Evolutionary conservation across 2,113 vertebrate genomes (phyloP).

Genomic region (Callipepla squamata): DNA sequence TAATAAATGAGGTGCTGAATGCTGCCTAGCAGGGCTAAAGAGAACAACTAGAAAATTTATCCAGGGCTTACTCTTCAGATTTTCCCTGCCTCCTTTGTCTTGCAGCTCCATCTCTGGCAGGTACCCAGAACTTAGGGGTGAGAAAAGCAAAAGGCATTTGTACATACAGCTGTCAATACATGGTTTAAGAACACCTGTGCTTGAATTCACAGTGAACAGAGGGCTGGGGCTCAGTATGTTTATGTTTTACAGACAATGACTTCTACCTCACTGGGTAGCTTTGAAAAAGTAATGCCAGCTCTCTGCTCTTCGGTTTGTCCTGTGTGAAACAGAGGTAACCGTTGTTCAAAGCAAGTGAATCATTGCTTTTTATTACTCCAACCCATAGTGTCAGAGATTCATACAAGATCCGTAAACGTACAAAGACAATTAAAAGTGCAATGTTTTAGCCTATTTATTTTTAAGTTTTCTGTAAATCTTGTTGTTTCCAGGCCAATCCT

Average conservation of each 20-base stretch:
- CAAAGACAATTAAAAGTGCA: neutral
- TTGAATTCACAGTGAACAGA: neutral
- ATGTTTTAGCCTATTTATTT: neutral
- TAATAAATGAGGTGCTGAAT: neutral
- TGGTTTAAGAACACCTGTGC: neutral
- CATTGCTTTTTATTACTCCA: neutral
- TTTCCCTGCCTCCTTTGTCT: neutral
- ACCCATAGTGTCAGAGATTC: neutral
- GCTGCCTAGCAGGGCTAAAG: neutral
- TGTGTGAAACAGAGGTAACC: neutral
- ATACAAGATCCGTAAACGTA: neutral
- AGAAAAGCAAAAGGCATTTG: neutral
- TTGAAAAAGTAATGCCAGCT: neutral
- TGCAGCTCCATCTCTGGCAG: accelerated
- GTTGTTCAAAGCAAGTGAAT: neutral
- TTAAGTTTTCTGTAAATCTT: neutral
- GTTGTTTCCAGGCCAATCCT: neutral
- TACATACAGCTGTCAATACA: neutral
- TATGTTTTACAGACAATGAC: neutral
- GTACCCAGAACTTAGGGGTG: neutral
- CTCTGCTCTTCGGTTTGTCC: neutral
- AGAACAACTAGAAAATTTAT: neutral
- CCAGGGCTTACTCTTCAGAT: neutral
- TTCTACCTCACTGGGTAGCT: neutral
- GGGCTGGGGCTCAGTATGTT: neutral